phyloP scores from a whole-genome alignment of 2,888 invertebrate genomes.

The Philereme vetulata region DNA sequence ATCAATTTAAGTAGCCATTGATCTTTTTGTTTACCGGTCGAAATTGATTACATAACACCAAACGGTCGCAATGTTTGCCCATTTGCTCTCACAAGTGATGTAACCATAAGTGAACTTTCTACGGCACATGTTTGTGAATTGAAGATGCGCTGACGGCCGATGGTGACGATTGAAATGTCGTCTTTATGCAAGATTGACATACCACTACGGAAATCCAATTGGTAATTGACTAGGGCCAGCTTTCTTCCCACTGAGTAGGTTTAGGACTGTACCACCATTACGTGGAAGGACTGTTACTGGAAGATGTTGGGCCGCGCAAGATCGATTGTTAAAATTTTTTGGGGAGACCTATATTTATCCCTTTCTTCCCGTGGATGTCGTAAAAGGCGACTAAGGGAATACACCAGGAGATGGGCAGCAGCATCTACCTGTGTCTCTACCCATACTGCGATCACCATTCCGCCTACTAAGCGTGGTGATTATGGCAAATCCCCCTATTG shows the following conservation, averaged over 20 bases:
- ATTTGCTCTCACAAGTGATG: conserved; percentile 42
- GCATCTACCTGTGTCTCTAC: no score
- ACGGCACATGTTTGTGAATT: conserved; percentile 34
- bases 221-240: background rate
- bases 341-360: no score
- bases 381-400: no score
- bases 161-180: conserved; percentile 20
- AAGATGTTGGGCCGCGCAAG: no score
- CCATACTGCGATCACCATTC: no score
- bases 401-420: no score
- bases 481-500: no score
- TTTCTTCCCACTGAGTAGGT: background rate
- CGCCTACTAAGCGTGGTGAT: no score
- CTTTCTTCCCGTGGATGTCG: no score
- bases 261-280: no score
- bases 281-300: no score
- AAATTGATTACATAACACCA: conserved; percentile 54
- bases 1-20: conserved; percentile 2
- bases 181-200: conserved; percentile 29
- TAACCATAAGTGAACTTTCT: conserved; percentile 45
- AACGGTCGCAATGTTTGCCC: conserved; percentile 45
- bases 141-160: conserved; percentile 35
- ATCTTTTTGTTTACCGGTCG: conserved; percentile 18
- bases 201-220: conserved; percentile 11
- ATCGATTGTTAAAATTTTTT: no score